Conservation (phyloP, 1,140 invertebrate genomes). For the Apocrypta bakeri region DNA sequence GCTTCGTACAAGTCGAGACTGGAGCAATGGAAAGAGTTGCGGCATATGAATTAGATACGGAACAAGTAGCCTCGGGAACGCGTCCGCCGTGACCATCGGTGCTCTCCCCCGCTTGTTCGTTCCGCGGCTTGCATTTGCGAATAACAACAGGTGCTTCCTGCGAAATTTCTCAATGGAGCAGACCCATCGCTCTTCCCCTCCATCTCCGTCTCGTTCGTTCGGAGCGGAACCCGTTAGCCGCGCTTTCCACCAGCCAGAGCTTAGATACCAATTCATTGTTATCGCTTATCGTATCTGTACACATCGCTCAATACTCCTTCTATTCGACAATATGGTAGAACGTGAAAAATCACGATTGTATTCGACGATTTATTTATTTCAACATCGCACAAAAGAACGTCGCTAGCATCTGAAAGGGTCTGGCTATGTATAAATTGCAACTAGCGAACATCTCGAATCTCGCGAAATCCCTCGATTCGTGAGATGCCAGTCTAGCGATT, state of each 20-base stretch:
- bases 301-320: too few relatives aligned
- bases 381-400: too few relatives aligned
- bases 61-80: neutral
- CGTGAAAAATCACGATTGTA: too few relatives aligned
- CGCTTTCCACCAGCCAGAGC: too few relatives aligned
- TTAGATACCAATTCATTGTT: neutral
- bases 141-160: constrained; percentile 53
- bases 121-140: constrained; percentile 29
- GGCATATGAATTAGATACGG: neutral
- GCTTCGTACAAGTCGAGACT: too few relatives aligned
- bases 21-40: neutral
- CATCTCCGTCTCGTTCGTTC: neutral
- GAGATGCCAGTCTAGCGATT: too few relatives aligned
- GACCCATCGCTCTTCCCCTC: neutral
- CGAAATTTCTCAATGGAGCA: constrained; percentile 52
- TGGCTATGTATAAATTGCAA: too few relatives aligned
- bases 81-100: neutral
- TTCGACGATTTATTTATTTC: neutral
- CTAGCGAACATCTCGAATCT: too few relatives aligned
- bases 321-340: too few relatives aligned
- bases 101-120: constrained; percentile 12
- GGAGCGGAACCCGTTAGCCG: neutral
- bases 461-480: too few relatives aligned
- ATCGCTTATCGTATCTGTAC: too few relatives aligned
- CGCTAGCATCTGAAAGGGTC: too few relatives aligned